Base-by-base conservation (phyloP, 2,113 vertebrate species). In the Orthonyx spaldingii region DNA sequence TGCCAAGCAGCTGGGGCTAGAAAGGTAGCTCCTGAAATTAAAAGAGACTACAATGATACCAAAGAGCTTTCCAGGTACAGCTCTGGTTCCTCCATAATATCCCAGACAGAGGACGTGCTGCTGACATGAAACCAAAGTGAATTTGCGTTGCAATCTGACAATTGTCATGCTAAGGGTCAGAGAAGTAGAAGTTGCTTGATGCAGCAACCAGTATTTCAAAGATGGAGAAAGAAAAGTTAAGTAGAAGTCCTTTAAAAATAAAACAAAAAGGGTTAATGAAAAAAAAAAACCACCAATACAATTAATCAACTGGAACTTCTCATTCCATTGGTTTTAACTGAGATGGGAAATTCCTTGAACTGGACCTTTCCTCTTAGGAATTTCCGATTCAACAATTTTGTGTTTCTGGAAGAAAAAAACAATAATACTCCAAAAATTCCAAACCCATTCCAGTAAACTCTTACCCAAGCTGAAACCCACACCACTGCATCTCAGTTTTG, bases 81-180 rank as follows among this genome's bases (percentile, higher is more conserved):
- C 49, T 89, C 74, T 60, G 26, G 39, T 49, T 91, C 61, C 37
- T 89, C 24, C 49, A 19, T 14, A 75, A 20, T 19, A 70, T 82
- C 15, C 15, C 63, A 39, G 42, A 75, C 3, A 82, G 47, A 91
- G 47, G 50, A 84, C 0, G 0, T 0, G 2, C 21, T 3, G 8
- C 46, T 84, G 77, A 47, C 47, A 68, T 16, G 49, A 52, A 91
- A 47, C 24, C 8, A 3, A 64, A 84, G 22, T 52, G 72, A 70
- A 60, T 90, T 39, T 66, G 56, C 61, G 35, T 64, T 70, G 70
- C 24, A 61, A 3, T 59, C 28, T 55, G 47, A 68, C 33, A 75
- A 64, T 60, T 35, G 35, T 49, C 19, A 42, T 24, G 64, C 33
- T 63, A 81, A 81, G 21, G 47, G 56, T 56, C 47, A 82, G 47